phyloP scores from a whole-genome alignment of 2,888 invertebrate species.

The Leptinotarsa juncta region DNA sequence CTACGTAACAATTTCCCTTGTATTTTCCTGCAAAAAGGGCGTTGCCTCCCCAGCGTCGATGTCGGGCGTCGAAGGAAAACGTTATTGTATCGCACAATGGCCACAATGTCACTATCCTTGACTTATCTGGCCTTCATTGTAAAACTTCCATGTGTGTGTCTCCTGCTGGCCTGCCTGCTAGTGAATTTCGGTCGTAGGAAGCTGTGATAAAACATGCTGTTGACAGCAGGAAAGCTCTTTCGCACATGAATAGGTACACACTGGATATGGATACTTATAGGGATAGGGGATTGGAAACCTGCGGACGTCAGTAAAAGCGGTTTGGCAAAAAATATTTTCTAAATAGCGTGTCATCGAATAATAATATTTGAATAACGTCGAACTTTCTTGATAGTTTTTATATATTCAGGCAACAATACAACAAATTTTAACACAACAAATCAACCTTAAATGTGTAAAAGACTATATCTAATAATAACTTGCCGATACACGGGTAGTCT shows the following conservation, averaged over 20 bases:
- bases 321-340: slow-evolving; percentile 1
- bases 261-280: slow-evolving; percentile 12
- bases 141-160: slow-evolving; percentile 16
- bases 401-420: background rate
- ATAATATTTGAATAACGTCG: background rate
- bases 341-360: background rate
- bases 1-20: slow-evolving; percentile 42
- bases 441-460: no score
- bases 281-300: slow-evolving; percentile 6
- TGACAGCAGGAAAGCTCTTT: slow-evolving; percentile 26
- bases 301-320: slow-evolving; percentile 14
- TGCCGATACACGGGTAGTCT: no score
- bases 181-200: slow-evolving; percentile 27
- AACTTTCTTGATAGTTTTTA: background rate
- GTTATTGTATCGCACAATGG: slow-evolving; percentile 21
- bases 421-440: background rate
- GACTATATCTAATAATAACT: no score
- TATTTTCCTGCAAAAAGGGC: slow-evolving; percentile 35
- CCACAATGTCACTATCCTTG: slow-evolving; percentile 27
- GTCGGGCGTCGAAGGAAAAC: slow-evolving; percentile 25
- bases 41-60: slow-evolving; percentile 31
- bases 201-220: slow-evolving; percentile 28
- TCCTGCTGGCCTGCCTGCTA: slow-evolving; percentile 22
- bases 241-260: slow-evolving; percentile 19
- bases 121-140: slow-evolving; percentile 33